Conservation (phyloP, 2,113 vertebrate species). For the Rhodinocichla rosea region DNA sequence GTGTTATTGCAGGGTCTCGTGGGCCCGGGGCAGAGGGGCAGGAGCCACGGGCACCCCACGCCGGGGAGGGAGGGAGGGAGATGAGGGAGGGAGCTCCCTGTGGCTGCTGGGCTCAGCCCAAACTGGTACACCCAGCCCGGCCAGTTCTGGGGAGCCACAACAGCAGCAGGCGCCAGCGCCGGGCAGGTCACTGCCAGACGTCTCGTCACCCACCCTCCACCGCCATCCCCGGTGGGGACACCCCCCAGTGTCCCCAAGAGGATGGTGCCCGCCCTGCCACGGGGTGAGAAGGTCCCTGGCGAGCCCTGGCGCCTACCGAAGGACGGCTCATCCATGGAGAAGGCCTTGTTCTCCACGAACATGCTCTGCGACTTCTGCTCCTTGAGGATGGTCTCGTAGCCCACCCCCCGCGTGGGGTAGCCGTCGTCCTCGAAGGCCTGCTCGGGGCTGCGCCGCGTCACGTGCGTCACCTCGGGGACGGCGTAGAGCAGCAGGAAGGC, state of each 20-base stretch:
- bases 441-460: conserved; percentile 60
- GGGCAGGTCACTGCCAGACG: background rate
- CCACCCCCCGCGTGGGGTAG: conserved; percentile 79
- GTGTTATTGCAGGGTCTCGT: background rate
- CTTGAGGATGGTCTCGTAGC: conserved; percentile 93
- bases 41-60: background rate
- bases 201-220: background rate
- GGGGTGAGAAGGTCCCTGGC: background rate
- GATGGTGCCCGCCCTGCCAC: fast-evolving
- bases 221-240: background rate
- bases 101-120: background rate
- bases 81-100: background rate
- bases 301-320: conserved; percentile 63
- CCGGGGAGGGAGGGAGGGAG: background rate
- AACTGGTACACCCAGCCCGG: conserved; percentile 38
- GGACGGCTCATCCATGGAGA: conserved; percentile 90
- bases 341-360: conserved; percentile 93
- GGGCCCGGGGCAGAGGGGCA: background rate
- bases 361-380: conserved; percentile 82
- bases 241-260: background rate
- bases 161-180: background rate
- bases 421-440: conserved; percentile 68
- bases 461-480: conserved; percentile 84
- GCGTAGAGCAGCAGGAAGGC: conserved; percentile 84
- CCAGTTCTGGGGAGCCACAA: background rate